Percentiles rank a stretch among this genome's conserved stretches.
Evolutionary conservation across 1,140 invertebrate species (phyloP).

Genomic region (Parasteatoda tepidariorum): DNA sequence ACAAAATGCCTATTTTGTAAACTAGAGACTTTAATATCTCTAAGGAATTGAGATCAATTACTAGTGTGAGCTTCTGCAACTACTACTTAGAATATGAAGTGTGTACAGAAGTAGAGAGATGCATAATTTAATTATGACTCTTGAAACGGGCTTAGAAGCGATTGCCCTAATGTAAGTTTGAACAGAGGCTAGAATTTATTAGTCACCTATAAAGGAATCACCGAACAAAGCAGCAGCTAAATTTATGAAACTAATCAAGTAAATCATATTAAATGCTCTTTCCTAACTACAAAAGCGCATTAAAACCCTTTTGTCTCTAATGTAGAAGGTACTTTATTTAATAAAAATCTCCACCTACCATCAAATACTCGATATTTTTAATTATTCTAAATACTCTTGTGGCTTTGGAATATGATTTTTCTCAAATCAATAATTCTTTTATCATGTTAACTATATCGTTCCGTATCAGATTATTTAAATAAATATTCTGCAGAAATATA

Average conservation of each 20-base stretch:
- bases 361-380: no score
- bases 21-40: not conserved
- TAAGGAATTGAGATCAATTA: not conserved
- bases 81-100: not conserved
- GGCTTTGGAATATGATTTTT: no score
- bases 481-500: no score
- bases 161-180: conserved; percentile 11
- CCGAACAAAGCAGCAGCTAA: not conserved
- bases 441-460: no score
- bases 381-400: no score
- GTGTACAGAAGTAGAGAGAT: not conserved
- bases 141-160: not conserved
- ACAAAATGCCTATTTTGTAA: not conserved
- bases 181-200: conserved; percentile 29
- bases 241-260: conserved; percentile 51
- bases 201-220: conserved; percentile 22
- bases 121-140: conserved; percentile 25
- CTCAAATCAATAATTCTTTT: no score
- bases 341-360: no score
- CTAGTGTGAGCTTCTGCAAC: not conserved
- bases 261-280: conserved; percentile 49
- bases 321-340: no score
- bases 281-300: not conserved
- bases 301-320: no score
- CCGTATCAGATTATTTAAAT: no score